phyloP scores from a whole-genome alignment of 2,888 invertebrate species.

The Philhelius pedissequus region DNA sequence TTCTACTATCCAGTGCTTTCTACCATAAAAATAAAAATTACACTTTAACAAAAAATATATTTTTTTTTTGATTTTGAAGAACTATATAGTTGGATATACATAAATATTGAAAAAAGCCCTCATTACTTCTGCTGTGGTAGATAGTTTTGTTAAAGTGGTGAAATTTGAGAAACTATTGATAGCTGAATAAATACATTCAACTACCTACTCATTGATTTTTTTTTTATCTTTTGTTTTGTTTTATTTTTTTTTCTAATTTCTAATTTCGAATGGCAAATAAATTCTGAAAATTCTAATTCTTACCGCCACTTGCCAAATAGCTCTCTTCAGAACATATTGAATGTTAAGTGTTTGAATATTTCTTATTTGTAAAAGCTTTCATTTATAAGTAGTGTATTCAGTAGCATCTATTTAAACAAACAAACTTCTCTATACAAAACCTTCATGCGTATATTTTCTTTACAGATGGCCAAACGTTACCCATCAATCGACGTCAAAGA shows the following conservation, averaged over 20 bases:
- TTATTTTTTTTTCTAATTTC: neutral
- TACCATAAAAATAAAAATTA: too few relatives aligned
- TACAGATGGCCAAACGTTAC: slow-evolving; percentile 90
- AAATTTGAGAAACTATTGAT: neutral
- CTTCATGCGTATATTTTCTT: neutral
- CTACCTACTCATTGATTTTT: neutral
- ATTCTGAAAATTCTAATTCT: neutral
- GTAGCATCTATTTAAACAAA: neutral
- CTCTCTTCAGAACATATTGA: neutral
- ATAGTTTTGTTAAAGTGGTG: too few relatives aligned
- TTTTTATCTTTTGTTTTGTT: neutral
- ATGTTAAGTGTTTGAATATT: neutral
- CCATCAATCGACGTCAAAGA: slow-evolving; percentile 91
- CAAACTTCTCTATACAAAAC: neutral
- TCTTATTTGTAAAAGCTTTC: neutral
- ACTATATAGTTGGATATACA: too few relatives aligned
- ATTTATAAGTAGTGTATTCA: too few relatives aligned
- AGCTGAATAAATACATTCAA: neutral
- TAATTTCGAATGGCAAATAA: neutral
- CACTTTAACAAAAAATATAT: too few relatives aligned
- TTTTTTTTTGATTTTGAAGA: too few relatives aligned
- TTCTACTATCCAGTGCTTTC: too few relatives aligned
- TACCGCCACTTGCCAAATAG: neutral
- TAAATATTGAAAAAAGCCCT: too few relatives aligned
- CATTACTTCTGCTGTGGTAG: too few relatives aligned